Conservation (phyloP, 35 echinoderm and acorn worm species). For the Lytechinus variegatus region DNA sequence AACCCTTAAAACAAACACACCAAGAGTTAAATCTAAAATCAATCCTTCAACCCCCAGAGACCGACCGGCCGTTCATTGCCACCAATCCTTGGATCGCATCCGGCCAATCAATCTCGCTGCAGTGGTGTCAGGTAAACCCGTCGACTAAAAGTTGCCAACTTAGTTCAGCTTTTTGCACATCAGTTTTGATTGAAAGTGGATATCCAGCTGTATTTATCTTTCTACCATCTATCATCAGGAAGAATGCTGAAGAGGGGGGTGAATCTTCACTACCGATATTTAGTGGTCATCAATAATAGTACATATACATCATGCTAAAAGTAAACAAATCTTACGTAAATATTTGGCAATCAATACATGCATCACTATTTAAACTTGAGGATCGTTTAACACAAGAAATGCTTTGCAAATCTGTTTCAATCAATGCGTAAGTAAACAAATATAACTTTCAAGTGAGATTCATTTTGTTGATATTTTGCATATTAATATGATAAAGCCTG, state of each 20-base stretch:
- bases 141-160: neutral
- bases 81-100: neutral
- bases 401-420: too few relatives aligned
- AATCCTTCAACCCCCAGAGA: neutral
- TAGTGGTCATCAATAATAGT: neutral
- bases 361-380: too few relatives aligned
- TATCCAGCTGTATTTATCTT: slow-evolving; percentile 14
- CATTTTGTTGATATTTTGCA: too few relatives aligned
- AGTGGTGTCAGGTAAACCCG: neutral
- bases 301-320: too few relatives aligned
- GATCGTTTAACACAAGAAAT: too few relatives aligned
- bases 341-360: too few relatives aligned
- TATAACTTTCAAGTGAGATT: too few relatives aligned
- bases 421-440: too few relatives aligned
- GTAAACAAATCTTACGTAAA: too few relatives aligned
- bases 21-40: neutral
- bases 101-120: neutral
- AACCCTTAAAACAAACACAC: neutral
- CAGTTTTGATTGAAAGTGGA: neutral
- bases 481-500: too few relatives aligned
- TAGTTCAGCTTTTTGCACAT: neutral
- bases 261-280: neutral
- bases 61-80: neutral
- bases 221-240: neutral
- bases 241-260: neutral